Evolutionary conservation across 1,140 invertebrate genomes (phyloP).

Genomic region (Ooceraea biroi): DNA sequence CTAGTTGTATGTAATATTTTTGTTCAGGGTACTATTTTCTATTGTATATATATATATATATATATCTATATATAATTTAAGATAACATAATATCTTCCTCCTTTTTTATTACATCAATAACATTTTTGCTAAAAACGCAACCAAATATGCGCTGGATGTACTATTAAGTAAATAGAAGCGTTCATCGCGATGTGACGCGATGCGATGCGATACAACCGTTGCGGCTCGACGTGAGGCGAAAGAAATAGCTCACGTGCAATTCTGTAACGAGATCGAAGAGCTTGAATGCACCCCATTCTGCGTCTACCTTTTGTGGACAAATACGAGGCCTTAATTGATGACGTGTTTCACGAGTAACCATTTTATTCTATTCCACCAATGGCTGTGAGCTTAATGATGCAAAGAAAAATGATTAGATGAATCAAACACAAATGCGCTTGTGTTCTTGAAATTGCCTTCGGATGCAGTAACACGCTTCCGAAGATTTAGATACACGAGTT

Average conservation of each 20-base stretch:
- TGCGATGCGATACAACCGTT: not conserved
- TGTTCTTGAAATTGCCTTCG: constrained; percentile 56
- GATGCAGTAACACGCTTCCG: not conserved
- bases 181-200: not conserved
- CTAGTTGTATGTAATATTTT: no score
- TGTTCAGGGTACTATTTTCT: constrained; percentile 71
- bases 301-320: not conserved
- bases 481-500: constrained; percentile 64
- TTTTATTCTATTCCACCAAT: constrained; percentile 73
- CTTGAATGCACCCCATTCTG: not conserved
- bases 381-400: constrained; percentile 80
- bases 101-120: constrained; percentile 31
- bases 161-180: not conserved
- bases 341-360: constrained; percentile 58
- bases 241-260: not conserved
- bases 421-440: constrained; percentile 31
- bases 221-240: not conserved
- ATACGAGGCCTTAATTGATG: constrained; percentile 65
- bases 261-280: not conserved
- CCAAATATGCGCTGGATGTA: constrained; percentile 9
- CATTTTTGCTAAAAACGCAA: constrained; percentile 15
- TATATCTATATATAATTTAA: not conserved
- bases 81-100: no score
- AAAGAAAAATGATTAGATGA: constrained; percentile 48
- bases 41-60: constrained; percentile 2